Percentiles rank a stretch among this genome's conserved stretches.
Evolutionary conservation across 2,888 invertebrate species (phyloP).

Genomic region (Cataglyphis albicans): DNA sequence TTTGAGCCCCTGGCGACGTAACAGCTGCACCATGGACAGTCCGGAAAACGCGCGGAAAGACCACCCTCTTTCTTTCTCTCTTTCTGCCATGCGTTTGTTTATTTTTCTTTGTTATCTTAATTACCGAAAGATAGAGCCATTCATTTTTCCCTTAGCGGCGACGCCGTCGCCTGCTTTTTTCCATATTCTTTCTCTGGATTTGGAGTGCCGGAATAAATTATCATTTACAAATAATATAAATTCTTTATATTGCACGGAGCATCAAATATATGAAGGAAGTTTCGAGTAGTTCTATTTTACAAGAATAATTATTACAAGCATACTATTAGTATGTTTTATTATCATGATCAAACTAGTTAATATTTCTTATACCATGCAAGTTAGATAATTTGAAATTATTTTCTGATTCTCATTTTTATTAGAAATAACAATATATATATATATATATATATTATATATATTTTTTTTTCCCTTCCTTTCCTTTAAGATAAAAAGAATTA

Average conservation of each 20-base stretch:
- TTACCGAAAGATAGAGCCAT: constrained; percentile 83
- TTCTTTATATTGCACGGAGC: background rate
- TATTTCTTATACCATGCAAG: background rate
- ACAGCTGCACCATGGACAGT: constrained; percentile 76
- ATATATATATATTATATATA: background rate
- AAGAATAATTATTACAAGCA: background rate
- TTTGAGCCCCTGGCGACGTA: constrained; percentile 77
- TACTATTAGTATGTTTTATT: background rate
- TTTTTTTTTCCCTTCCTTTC: background rate
- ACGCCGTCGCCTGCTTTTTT: constrained; percentile 60
- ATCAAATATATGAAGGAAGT: background rate
- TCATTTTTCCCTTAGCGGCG: constrained; percentile 73
- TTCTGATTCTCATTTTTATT: background rate
- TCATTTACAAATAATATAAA: constrained; percentile 9
- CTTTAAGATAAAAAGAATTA: background rate
- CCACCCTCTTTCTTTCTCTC: constrained; percentile 32
- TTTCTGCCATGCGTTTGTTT: constrained; percentile 72
- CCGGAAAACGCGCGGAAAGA: constrained; percentile 53
- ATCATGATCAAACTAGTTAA: background rate
- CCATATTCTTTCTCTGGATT: constrained; percentile 26
- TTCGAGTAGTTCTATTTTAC: background rate
- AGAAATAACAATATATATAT: background rate
- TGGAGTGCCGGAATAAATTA: background rate
- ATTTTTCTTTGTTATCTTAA: constrained; percentile 80
- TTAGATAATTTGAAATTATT: background rate